phyloP scores from a whole-genome alignment of 2,797 vertebrate genomes.

The Phrynocephalus vlangalii region DNA sequence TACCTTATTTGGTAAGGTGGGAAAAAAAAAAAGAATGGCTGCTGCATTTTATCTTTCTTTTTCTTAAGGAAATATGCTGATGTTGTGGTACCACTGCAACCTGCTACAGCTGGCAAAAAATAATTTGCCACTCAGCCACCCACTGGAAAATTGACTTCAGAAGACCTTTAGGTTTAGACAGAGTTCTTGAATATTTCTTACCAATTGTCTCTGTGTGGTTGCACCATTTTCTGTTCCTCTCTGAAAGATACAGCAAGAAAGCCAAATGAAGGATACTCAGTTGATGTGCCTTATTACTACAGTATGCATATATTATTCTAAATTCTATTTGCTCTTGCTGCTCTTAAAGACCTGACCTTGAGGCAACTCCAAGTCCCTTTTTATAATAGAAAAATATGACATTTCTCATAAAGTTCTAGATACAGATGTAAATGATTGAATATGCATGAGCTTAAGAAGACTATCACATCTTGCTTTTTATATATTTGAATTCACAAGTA shows the following conservation, averaged over 20 bases:
- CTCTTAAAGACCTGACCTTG: not conserved
- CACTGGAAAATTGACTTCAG: slow-evolving; percentile 30
- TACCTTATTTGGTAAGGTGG: not conserved
- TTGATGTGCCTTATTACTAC: not conserved
- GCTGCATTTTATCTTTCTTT: not conserved
- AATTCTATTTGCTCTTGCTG: not conserved
- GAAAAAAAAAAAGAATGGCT: not conserved
- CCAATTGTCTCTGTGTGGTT: not conserved
- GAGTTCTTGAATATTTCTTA: slow-evolving; percentile 13
- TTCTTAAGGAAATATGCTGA: slow-evolving; percentile 10
- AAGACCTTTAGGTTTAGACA: not conserved
- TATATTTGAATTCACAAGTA: slow-evolving; percentile 23
- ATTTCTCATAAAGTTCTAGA: not conserved
- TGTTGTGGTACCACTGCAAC: slow-evolving; percentile 13
- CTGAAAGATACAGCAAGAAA: not conserved
- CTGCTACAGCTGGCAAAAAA: slow-evolving; percentile 23
- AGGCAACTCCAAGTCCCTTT: not conserved
- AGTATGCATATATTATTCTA: slow-evolving; percentile 8
- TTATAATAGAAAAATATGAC: not conserved
- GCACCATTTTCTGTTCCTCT: not conserved
- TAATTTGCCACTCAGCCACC: slow-evolving; percentile 26
- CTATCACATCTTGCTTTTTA: slow-evolving; percentile 15
- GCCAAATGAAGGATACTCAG: slow-evolving; percentile 7
- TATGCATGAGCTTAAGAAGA: not conserved
- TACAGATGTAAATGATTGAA: slow-evolving; percentile 3